A percentile compares a stretch with the other conserved stretches of the same genome.
phyloP scores from a whole-genome alignment of 1,140 invertebrate genomes.

The Catajapyx aquilonaris region DNA sequence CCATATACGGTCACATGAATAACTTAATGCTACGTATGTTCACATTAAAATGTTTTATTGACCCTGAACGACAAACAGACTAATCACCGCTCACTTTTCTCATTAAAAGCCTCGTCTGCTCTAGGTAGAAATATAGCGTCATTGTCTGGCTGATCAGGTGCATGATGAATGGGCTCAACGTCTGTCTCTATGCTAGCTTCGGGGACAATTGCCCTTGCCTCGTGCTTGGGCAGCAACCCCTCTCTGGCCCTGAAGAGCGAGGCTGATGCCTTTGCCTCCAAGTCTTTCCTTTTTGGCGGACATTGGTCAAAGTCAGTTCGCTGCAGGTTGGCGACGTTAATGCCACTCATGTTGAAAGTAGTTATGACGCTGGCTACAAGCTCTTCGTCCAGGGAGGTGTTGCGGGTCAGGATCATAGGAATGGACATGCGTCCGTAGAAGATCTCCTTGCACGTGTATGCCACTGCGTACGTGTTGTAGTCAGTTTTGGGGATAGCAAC shows the following conservation, averaged over 20 bases:
- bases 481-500: slow-evolving; percentile 7
- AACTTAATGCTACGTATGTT: too few relatives aligned
- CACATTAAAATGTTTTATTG: too few relatives aligned
- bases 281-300: too few relatives aligned
- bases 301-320: too few relatives aligned
- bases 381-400: not conserved
- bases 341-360: not conserved
- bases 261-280: too few relatives aligned
- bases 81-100: too few relatives aligned
- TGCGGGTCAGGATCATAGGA: slow-evolving; percentile 6
- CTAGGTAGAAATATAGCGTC: too few relatives aligned
- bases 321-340: not conserved
- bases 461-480: slow-evolving; percentile 6
- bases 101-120: too few relatives aligned
- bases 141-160: too few relatives aligned
- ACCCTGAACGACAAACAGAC: too few relatives aligned
- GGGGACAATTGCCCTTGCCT: not conserved
- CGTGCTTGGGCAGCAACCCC: not conserved
- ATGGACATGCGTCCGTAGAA: slow-evolving; percentile 6
- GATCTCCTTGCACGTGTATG: slow-evolving; percentile 5
- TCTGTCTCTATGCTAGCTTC: not conserved
- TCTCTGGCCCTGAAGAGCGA: not conserved
- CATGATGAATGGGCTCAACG: too few relatives aligned
- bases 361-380: not conserved
- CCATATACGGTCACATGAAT: too few relatives aligned